phyloP scores from a whole-genome alignment of 2,113 vertebrate species.

The Psophia crepitans region DNA sequence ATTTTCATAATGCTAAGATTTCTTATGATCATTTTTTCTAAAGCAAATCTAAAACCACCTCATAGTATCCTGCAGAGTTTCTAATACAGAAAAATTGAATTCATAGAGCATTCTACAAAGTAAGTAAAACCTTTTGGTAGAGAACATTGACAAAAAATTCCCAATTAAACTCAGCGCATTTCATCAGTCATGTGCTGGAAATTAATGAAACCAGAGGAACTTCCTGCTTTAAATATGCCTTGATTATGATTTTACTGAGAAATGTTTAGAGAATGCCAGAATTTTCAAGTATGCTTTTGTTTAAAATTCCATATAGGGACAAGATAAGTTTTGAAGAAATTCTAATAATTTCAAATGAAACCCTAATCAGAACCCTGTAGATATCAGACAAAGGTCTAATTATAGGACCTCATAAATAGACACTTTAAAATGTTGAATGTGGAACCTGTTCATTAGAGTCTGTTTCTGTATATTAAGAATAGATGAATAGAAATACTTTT shows the following conservation, averaged over 20 bases:
- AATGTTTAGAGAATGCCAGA: neutral
- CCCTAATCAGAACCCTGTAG: conserved; percentile 2
- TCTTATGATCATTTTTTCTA: conserved; percentile 64
- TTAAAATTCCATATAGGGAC: neutral
- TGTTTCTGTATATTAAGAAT: conserved; percentile 21
- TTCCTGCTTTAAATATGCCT: neutral
- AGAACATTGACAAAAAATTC: neutral
- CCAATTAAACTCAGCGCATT: neutral
- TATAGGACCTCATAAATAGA: conserved; percentile 56
- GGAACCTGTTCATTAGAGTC: conserved; percentile 51
- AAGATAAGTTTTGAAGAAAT: conserved; percentile 17
- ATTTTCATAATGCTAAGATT: conserved; percentile 71
- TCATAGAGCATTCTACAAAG: conserved; percentile 3
- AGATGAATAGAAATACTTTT: neutral
- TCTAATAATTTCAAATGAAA: neutral
- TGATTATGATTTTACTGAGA: neutral
- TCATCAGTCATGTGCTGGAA: neutral
- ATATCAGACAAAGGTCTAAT: conserved; percentile 66
- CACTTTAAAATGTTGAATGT: conserved; percentile 50
- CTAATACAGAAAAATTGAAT: conserved; percentile 41
- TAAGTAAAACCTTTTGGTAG: conserved; percentile 34
- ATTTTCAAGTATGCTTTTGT: neutral
- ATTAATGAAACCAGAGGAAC: conserved; percentile 6
- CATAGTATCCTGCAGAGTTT: conserved; percentile 50
- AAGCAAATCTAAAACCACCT: conserved; percentile 55